These are phyloP conservation scores for Nyctibius bracteatus DNA, from an alignment of 2,113 vertebrate species.

Conservation along the genomic window DNA sequence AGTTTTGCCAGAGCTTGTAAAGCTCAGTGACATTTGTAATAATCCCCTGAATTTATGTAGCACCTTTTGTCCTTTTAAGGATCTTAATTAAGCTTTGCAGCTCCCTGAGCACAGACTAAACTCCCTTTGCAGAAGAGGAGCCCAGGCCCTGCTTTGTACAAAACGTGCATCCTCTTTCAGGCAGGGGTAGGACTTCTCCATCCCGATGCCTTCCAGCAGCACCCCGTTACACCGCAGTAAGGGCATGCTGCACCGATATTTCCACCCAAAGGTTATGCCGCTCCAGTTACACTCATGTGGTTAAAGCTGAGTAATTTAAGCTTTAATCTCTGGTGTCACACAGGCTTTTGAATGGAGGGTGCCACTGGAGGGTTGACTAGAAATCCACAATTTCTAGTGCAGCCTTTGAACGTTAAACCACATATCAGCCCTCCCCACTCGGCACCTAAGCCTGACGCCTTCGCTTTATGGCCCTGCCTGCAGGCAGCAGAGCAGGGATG, in stretches of 20 bases:
- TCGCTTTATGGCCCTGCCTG: fast-evolving
- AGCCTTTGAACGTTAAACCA: not conserved
- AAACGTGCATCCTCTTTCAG: not conserved
- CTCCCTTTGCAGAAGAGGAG: not conserved
- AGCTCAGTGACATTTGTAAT: conserved; percentile 60
- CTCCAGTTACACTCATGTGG: not conserved
- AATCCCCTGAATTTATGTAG: conserved; percentile 45
- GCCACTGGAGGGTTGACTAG: not conserved
- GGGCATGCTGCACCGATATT: fast-evolving
- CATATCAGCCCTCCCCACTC: fast-evolving
- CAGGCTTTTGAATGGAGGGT: not conserved
- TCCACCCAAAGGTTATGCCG: not conserved
- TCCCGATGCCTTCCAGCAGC: fast-evolving
- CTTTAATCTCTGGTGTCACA: not conserved
- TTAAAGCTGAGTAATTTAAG: not conserved
- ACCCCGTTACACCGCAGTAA: fast-evolving
- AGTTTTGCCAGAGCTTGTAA: conserved; percentile 59
- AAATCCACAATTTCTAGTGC: not conserved
- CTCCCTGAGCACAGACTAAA: conserved; percentile 11
- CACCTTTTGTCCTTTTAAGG: conserved; percentile 62
- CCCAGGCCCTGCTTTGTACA: not conserved
- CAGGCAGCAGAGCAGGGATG: not conserved
- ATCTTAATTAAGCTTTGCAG: conserved; percentile 57
- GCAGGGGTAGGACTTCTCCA: not conserved
- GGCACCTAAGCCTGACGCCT: fast-evolving